Evolutionary conservation across 2,888 invertebrate species (phyloP).

Genomic region (Cabera pusaria): DNA sequence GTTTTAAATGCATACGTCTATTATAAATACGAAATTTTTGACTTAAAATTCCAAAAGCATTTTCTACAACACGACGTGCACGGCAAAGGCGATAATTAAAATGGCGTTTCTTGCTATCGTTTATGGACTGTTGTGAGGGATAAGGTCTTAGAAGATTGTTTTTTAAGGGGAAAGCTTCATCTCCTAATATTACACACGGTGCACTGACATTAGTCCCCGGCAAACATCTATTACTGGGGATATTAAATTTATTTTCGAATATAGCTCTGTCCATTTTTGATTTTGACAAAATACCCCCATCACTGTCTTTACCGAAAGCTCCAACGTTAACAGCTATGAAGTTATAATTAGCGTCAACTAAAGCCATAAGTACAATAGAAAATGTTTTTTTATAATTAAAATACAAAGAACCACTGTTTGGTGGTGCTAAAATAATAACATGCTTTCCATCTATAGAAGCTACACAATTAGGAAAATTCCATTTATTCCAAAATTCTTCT

Average conservation of each 20-base stretch:
- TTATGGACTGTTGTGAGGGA: neutral
- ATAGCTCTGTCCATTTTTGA: slow-evolving; percentile 2
- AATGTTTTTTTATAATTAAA: slow-evolving; percentile 18
- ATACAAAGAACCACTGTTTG: slow-evolving; percentile 1
- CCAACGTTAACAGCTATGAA: slow-evolving; percentile 26
- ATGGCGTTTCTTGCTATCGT: neutral
- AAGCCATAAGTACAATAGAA: slow-evolving; percentile 24
- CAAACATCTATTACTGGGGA: slow-evolving; percentile 1
- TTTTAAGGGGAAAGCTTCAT: slow-evolving; percentile 5
- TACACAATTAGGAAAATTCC: too few relatives aligned
- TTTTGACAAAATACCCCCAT: slow-evolving; percentile 13
- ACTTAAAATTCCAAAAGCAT: slow-evolving; percentile 14
- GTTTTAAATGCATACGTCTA: too few relatives aligned
- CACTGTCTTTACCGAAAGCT: slow-evolving; percentile 21
- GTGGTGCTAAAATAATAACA: slow-evolving; percentile 30
- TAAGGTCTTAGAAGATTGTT: slow-evolving; percentile 1
- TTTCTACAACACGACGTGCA: slow-evolving; percentile 15
- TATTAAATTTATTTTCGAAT: neutral
- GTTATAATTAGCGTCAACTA: slow-evolving; percentile 24
- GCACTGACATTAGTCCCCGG: neutral
- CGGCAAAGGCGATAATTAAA: slow-evolving; percentile 3
- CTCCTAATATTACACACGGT: slow-evolving; percentile 7
- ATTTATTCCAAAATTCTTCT: too few relatives aligned
- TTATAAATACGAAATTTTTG: too few relatives aligned
- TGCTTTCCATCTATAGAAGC: slow-evolving; percentile 38